Base-by-base conservation (phyloP, 2,888 invertebrate genomes). In the Dryococelus australis region DNA sequence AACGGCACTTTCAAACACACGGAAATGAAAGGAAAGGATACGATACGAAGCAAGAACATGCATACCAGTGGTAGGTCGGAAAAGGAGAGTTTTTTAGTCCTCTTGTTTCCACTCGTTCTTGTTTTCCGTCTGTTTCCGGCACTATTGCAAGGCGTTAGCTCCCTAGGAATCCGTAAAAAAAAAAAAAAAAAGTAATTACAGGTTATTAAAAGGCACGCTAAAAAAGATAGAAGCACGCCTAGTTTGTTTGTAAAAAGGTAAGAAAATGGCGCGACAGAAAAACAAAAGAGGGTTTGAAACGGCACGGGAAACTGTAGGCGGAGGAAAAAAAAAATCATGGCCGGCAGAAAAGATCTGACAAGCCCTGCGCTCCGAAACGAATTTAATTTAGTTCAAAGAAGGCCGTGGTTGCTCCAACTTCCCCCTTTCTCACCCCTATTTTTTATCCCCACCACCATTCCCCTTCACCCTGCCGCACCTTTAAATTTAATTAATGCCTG, bases 401-500 rank as follows among this genome's bases (percentile, higher is more conserved):
- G 65, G 65, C 65, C 65, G 65, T 65, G 65, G 65, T 65, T 65
- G 65, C 65, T 65, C 65, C 65, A 65, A 65, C 65, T 65, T 65
- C 65, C 65, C 65, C n/a, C n/a, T 65, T 24, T 24, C 1, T 24
- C 65, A 16, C n/a, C 16, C 16, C 65, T 65, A n/a, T 65, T 65
- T 65, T 65, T 51, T 65, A 2, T 24, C 24, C 24, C 65, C 20
- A 20, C 65, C 65, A 65, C 16, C 65, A 20, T 65, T 47, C 65
- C 65, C 65, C n/a, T n/a, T 6, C 35, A 10, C 43, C 16, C 83
- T 27, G 83, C 20, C 24, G 43, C 83, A 83, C 43, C 43, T 35
- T 35, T 35, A 83, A 83, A 83, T 83, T 83, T 83, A 83, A 83
- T 83, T 83, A 83, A 83, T 83, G 83, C 35, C 35, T 83, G 35